Conservation (phyloP, 2,888 invertebrate species). For the Lordiphosa fenestrarum region DNA sequence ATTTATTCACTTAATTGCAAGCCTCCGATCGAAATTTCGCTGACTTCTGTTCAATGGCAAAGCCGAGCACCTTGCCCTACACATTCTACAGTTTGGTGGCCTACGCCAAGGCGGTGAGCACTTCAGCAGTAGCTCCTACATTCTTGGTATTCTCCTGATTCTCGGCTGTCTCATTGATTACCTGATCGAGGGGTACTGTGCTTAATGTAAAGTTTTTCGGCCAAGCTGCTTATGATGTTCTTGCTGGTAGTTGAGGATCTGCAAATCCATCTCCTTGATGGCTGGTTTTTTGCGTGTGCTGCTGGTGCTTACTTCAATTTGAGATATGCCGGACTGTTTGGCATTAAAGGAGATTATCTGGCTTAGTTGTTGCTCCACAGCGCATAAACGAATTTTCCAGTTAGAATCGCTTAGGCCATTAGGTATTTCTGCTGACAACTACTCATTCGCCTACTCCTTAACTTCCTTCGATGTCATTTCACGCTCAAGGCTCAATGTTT, state of each 20-base stretch:
- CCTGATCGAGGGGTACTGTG: slow-evolving; percentile 87
- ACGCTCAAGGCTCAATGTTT: slow-evolving; percentile 82
- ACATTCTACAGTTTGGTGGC: slow-evolving; percentile 88
- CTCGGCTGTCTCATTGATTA: slow-evolving; percentile 90
- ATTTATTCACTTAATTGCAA: slow-evolving; percentile 88
- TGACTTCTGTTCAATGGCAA: slow-evolving; percentile 92
- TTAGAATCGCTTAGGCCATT: slow-evolving; percentile 87
- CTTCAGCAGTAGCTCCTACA: slow-evolving; percentile 83
- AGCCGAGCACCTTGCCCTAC: slow-evolving; percentile 86
- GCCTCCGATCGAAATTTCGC: slow-evolving; percentile 95
- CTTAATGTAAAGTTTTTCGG: slow-evolving; percentile 88
- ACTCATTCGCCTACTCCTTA: slow-evolving; percentile 85
- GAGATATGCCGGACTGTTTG: slow-evolving; percentile 84
- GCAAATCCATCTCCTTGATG: slow-evolving; percentile 92
- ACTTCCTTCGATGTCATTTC: slow-evolving; percentile 90
- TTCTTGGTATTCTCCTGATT: slow-evolving; percentile 93
- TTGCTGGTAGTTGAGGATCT: slow-evolving; percentile 92
- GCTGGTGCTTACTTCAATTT: slow-evolving; percentile 87
- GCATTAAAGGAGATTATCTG: slow-evolving; percentile 84
- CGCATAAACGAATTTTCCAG: slow-evolving; percentile 91
- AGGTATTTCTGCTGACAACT: slow-evolving; percentile 84
- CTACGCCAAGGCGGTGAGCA: slow-evolving; percentile 88
- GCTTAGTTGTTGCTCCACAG: slow-evolving; percentile 87
- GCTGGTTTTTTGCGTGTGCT: slow-evolving; percentile 93
- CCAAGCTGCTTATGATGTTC: slow-evolving; percentile 89